Conservation (phyloP, 2,113 vertebrate genomes). For the Furnarius figulus region DNA sequence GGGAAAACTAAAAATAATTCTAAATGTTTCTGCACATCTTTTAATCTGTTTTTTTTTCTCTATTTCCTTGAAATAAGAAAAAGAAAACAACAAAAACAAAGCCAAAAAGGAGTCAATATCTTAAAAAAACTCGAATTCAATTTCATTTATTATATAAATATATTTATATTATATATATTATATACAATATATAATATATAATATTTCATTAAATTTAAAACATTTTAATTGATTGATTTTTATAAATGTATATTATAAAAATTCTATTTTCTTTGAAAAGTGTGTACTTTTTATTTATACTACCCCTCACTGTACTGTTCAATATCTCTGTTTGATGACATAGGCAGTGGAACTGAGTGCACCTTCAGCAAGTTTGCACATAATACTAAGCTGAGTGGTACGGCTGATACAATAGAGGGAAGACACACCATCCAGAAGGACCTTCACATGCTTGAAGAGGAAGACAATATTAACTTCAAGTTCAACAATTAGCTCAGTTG, state of each 20-base stretch:
- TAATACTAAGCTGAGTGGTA: too few species aligned
- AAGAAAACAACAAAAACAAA: not conserved
- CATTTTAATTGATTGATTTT: not conserved
- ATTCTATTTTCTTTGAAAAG: not conserved
- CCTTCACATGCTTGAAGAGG: not conserved
- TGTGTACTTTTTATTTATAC: not conserved
- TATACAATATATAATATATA: too few species aligned
- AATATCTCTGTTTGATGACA: not conserved
- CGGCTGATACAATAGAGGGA: not conserved
- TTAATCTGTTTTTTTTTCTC: not conserved
- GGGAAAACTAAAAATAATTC: not conserved
- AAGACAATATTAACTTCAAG: not conserved
- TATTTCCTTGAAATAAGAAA: not conserved
- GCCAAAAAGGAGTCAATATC: not conserved
- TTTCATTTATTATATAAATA: too few species aligned
- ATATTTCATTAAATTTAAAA: not conserved
- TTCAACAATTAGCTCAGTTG: not conserved
- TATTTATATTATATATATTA: too few species aligned
- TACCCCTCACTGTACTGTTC: not conserved
- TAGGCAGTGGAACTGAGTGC: not conserved
- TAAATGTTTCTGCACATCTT: not conserved
- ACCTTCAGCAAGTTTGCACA: not conserved
- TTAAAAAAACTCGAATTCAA: not conserved
- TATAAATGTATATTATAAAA: not conserved
- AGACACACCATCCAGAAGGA: not conserved